A percentile compares a stretch with the other conserved stretches of the same genome.
phyloP scores from a whole-genome alignment of 2,888 invertebrate species.

The Pherbina coryleti region DNA sequence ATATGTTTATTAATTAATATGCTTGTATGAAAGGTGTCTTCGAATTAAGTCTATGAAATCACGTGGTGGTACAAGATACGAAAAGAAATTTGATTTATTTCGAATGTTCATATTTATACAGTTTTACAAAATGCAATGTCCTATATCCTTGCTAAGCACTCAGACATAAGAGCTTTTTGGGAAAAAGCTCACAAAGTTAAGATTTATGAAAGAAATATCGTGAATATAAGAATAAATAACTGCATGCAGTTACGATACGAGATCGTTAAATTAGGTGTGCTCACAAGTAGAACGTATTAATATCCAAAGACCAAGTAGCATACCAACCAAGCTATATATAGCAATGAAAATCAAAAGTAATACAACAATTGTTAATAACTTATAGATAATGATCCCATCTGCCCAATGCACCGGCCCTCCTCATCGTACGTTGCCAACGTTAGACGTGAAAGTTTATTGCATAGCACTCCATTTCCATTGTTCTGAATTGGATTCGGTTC shows the following conservation, averaged over 20 bases:
- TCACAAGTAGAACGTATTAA: neutral
- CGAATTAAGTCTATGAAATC: constrained; percentile 53
- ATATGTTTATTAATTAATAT: constrained; percentile 38
- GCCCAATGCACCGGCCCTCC: constrained; percentile 86
- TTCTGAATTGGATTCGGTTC: constrained; percentile 70
- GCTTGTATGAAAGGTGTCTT: constrained; percentile 39
- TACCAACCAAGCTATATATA: constrained; percentile 34
- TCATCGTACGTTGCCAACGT: constrained; percentile 92
- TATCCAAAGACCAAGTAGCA: constrained; percentile 29
- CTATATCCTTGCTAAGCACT: neutral
- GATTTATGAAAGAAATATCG: neutral
- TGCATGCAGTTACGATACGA: neutral
- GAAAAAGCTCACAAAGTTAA: neutral
- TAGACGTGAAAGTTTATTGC: constrained; percentile 87
- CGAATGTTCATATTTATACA: constrained; percentile 27
- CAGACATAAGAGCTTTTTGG: neutral
- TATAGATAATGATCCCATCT: constrained; percentile 87
- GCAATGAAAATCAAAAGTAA: constrained; percentile 45
- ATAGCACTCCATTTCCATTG: constrained; percentile 73
- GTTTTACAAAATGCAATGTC: neutral
- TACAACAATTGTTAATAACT: constrained; percentile 69
- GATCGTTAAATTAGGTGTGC: neutral
- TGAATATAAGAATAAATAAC: neutral
- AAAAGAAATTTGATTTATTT: constrained; percentile 47
- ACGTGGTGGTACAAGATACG: constrained; percentile 57